phyloP scores from a whole-genome alignment of 2,797 vertebrate species.

The Ibycter americanus region DNA sequence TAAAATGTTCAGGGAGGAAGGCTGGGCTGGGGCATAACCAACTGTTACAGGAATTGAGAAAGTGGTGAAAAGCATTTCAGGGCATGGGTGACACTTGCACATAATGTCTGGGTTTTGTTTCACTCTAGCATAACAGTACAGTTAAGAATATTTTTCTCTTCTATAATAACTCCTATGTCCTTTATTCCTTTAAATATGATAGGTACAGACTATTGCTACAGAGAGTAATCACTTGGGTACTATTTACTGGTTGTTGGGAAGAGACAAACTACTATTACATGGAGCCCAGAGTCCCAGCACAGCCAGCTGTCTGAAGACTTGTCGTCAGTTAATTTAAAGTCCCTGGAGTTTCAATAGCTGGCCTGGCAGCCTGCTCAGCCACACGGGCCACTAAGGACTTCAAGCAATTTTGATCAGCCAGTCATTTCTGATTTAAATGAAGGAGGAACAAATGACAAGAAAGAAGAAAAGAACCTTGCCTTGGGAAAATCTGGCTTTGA shows the following conservation, averaged over 20 bases:
- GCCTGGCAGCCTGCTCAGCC: background rate
- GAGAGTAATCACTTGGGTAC: background rate
- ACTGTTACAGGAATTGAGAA: background rate
- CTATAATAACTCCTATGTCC: background rate
- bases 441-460: background rate
- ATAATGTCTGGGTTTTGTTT: background rate
- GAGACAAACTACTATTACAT: background rate
- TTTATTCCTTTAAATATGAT: background rate
- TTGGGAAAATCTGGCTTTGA: background rate
- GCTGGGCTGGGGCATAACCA: background rate
- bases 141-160: background rate
- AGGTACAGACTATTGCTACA: background rate
- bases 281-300: background rate
- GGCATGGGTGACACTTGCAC: accelerated
- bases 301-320: background rate
- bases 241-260: background rate
- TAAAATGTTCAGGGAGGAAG: background rate
- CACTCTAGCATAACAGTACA: background rate
- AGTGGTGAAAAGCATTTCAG: background rate
- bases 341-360: background rate
- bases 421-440: background rate
- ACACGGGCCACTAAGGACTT: background rate
- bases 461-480: background rate
- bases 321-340: background rate
- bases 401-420: background rate